Evolutionary conservation across 1,140 invertebrate genomes (phyloP).

Genomic region (Drosophila asahinai): DNA sequence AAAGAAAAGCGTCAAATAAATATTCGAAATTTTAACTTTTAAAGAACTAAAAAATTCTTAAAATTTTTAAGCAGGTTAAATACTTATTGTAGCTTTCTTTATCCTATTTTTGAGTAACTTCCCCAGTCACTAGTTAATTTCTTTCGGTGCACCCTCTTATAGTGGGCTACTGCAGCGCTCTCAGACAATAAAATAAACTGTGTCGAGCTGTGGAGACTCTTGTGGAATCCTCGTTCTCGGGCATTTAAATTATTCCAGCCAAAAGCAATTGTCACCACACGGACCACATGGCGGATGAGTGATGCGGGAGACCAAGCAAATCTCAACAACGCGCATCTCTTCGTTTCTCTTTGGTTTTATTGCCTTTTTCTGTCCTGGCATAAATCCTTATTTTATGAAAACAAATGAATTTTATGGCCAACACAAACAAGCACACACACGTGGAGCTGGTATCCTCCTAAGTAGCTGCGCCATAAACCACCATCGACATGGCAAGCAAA

Average conservation of each 20-base stretch:
- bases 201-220: slow-evolving; percentile 34
- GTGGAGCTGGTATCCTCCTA: slow-evolving; percentile 15
- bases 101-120: neutral
- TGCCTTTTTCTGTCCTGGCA: slow-evolving; percentile 46
- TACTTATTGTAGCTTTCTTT: neutral
- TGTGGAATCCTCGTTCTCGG: slow-evolving; percentile 26
- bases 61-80: neutral
- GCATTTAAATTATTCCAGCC: slow-evolving; percentile 51
- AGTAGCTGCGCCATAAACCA: slow-evolving; percentile 45
- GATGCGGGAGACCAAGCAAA: slow-evolving; percentile 50
- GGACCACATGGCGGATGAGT: slow-evolving; percentile 64
- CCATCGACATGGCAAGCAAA: slow-evolving; percentile 62
- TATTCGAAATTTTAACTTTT: neutral
- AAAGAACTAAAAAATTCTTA: too few relatives aligned
- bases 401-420: slow-evolving; percentile 77
- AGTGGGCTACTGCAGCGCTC: slow-evolving; percentile 25
- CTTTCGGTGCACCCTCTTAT: slow-evolving; percentile 1
- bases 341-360: slow-evolving; percentile 47
- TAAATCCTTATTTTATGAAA: slow-evolving; percentile 80
- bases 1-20: too few relatives aligned
- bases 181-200: slow-evolving; percentile 55
- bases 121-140: neutral
- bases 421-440: slow-evolving; percentile 19
- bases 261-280: slow-evolving; percentile 69
- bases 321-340: slow-evolving; percentile 17